phyloP scores from a whole-genome alignment of 2,888 invertebrate genomes.

The Marronus borbonicus region DNA sequence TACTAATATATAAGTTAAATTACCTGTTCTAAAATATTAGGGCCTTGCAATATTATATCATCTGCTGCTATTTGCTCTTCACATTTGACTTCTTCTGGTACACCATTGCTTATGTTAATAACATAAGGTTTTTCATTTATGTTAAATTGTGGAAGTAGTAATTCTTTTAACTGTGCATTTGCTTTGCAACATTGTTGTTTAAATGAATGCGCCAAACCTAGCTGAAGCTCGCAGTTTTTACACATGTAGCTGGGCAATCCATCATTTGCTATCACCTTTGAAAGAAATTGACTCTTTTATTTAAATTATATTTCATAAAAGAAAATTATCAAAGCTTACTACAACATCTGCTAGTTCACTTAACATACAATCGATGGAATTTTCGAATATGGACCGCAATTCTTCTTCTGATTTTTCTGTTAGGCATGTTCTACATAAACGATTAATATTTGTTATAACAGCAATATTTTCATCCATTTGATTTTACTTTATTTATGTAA shows the following conservation, averaged over 20 bases:
- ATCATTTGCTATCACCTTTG: constrained; percentile 62
- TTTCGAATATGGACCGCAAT: constrained; percentile 61
- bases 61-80: neutral
- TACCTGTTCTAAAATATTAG: constrained; percentile 11
- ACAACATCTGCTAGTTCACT: constrained; percentile 59
- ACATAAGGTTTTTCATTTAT: constrained; percentile 32
- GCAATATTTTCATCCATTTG: constrained; percentile 51
- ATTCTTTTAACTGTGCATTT: constrained; percentile 60
- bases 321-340: constrained; percentile 55
- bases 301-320: constrained; percentile 10
- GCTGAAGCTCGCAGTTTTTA: constrained; percentile 61
- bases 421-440: constrained; percentile 66
- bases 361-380: constrained; percentile 60
- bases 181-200: constrained; percentile 63
- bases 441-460: constrained; percentile 60
- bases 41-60: neutral
- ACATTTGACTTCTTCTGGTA: neutral
- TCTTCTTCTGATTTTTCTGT: constrained; percentile 62
- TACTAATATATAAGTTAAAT: neutral
- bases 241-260: constrained; percentile 65
- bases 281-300: constrained; percentile 47
- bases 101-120: constrained; percentile 23
- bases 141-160: constrained; percentile 42
- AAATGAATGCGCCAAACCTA: constrained; percentile 63
- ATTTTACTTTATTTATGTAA: constrained; percentile 30